A percentile compares a stretch with the other conserved stretches of the same genome.
Conservation (phyloP, 2,888 invertebrate genomes). For the Cyrtodaria siliqua region DNA sequence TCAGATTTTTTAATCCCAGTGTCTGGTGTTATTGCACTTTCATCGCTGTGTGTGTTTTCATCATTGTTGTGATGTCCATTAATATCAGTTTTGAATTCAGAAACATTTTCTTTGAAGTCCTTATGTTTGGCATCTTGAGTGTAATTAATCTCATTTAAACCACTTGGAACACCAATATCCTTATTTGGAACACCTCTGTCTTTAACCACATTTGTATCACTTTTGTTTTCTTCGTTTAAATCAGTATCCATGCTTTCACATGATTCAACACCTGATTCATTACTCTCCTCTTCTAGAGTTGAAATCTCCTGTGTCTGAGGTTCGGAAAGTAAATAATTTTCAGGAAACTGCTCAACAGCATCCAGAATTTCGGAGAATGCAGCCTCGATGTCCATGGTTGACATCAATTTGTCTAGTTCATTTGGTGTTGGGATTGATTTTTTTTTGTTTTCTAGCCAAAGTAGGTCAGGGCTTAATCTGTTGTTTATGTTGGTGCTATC, state of each 20-base stretch:
- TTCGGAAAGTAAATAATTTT: conserved; percentile 4
- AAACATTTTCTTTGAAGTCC: background rate
- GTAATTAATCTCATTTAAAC: conserved; percentile 12
- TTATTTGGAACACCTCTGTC: conserved; percentile 8
- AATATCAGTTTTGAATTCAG: conserved; percentile 1
- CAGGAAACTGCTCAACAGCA: conserved; percentile 63
- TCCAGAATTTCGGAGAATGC: conserved; percentile 71
- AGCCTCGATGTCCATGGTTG: conserved; percentile 70
- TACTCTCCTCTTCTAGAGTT: conserved; percentile 47
- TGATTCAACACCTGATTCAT: conserved; percentile 2
- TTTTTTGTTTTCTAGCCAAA: conserved; percentile 68
- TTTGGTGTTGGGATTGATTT: conserved; percentile 61
- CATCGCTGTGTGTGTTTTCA: conserved; percentile 7
- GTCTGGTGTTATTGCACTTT: conserved; percentile 26
- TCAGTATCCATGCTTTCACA: background rate
- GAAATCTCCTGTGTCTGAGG: conserved; percentile 25
- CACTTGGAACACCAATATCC: conserved; percentile 1
- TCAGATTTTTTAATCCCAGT: conserved; percentile 30
- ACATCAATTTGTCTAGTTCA: conserved; percentile 59
- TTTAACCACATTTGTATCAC: background rate
- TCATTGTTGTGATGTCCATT: background rate
- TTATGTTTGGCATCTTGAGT: background rate
- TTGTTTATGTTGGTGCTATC: background rate
- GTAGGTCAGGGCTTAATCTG: conserved; percentile 47
- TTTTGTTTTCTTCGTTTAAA: background rate